Percentiles rank a stretch among this genome's conserved stretches.
These are phyloP conservation scores for Idaea dimidiata DNA, from an alignment of 2,888 invertebrate genomes.

Conservation along the genomic window DNA sequence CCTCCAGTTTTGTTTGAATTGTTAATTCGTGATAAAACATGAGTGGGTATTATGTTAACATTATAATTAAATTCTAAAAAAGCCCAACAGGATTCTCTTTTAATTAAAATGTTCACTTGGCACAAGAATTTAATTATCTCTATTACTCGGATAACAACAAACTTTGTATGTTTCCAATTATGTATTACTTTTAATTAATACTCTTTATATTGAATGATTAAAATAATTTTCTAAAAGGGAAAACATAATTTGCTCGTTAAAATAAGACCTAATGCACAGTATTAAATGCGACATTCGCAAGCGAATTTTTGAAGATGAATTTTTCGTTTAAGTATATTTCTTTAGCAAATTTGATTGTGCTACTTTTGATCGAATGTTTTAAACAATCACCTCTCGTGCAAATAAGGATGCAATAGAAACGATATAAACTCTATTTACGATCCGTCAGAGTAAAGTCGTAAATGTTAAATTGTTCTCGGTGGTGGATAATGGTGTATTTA, in stretches of 20 bases:
- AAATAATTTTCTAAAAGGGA: no score
- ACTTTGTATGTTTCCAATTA: constrained; percentile 9
- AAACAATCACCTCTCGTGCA: constrained; percentile 46
- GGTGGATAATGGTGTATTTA: constrained; percentile 64
- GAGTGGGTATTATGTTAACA: constrained; percentile 59
- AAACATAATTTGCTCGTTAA: background rate
- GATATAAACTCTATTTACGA: constrained; percentile 68
- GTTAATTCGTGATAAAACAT: constrained; percentile 70
- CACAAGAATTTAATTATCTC: constrained; percentile 14
- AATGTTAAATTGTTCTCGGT: constrained; percentile 69
- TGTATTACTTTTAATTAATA: background rate
- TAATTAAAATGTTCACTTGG: constrained; percentile 21
- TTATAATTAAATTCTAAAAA: constrained; percentile 54
- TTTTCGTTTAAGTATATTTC: no score
- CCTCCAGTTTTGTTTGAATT: constrained; percentile 73
- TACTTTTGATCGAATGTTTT: constrained; percentile 17
- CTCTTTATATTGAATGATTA: background rate
- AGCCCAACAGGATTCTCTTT: constrained; percentile 25
- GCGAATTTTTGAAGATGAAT: no score
- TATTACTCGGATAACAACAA: constrained; percentile 3
- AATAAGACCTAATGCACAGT: background rate
- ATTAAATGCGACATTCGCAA: no score
- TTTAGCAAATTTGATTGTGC: background rate
- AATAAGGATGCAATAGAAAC: constrained; percentile 63
- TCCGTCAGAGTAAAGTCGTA: constrained; percentile 68